phyloP scores from a whole-genome alignment of 2,797 vertebrate genomes.

The Spinibarbus caldwelli region DNA sequence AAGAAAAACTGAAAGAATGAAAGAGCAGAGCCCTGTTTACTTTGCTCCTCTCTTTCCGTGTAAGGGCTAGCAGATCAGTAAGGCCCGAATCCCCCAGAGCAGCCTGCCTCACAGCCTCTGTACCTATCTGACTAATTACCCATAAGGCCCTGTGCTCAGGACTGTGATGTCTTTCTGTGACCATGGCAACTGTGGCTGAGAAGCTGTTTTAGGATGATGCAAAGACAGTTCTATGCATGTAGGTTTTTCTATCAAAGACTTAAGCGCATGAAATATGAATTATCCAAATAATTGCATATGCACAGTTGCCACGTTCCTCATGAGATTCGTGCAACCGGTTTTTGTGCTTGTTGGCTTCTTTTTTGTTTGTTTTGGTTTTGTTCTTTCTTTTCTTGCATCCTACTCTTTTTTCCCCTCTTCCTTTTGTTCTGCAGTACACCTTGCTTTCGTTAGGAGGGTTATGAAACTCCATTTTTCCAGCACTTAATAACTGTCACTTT shows the following conservation, averaged over 20 bases:
- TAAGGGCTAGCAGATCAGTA: slow-evolving; percentile 36
- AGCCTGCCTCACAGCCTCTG: background rate
- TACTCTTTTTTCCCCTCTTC: background rate
- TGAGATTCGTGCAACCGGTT: slow-evolving; percentile 43
- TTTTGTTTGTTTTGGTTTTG: slow-evolving; percentile 35
- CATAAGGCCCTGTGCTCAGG: slow-evolving; percentile 25
- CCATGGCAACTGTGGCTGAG: slow-evolving; percentile 24
- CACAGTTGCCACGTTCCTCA: slow-evolving; percentile 27
- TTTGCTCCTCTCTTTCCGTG: too few species aligned
- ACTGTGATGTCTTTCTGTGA: slow-evolving; percentile 22
- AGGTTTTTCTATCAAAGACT: slow-evolving; percentile 40
- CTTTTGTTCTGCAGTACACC: slow-evolving; percentile 14
- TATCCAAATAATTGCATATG: slow-evolving; percentile 47
- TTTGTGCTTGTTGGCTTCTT: slow-evolving; percentile 10
- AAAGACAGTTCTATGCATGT: slow-evolving; percentile 19
- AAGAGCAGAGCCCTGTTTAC: slow-evolving; percentile 32
- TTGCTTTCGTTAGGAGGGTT: background rate
- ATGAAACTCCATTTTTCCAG: background rate
- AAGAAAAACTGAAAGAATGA: slow-evolving; percentile 6
- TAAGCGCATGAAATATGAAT: slow-evolving; percentile 45
- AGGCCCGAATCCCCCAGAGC: background rate
- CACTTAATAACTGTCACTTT: slow-evolving; percentile 20
- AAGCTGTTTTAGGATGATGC: slow-evolving; percentile 41
- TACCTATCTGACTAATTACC: slow-evolving; percentile 38
- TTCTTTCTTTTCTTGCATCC: slow-evolving; percentile 1